These are phyloP conservation scores for Rotaria magnacalcarata DNA, from an alignment of 2,888 invertebrate genomes.

Conservation along the genomic window DNA sequence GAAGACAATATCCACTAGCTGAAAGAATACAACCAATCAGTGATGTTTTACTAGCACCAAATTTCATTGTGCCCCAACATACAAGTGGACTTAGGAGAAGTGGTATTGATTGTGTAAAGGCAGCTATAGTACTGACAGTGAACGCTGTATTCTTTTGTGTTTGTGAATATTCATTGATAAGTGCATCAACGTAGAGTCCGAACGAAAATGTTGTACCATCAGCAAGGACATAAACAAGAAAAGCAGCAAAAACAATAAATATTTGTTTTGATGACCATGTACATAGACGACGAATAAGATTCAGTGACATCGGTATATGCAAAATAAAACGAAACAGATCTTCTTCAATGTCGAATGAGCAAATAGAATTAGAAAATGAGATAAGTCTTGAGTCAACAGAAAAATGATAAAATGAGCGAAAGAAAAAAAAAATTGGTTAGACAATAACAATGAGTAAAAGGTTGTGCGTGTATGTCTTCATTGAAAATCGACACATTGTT, in stretches of 20 bases:
- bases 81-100: slow-evolving; percentile 41
- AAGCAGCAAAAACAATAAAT: slow-evolving; percentile 44
- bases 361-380: background rate
- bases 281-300: background rate
- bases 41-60: slow-evolving; percentile 34
- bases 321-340: background rate
- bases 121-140: slow-evolving; percentile 31
- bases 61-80: slow-evolving; percentile 40
- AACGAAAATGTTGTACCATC: slow-evolving; percentile 45
- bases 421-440: background rate
- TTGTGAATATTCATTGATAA: slow-evolving; percentile 38
- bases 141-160: slow-evolving; percentile 9
- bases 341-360: background rate
- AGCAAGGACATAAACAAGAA: slow-evolving; percentile 44
- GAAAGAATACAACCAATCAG: slow-evolving; percentile 32
- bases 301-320: background rate
- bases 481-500: background rate
- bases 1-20: background rate
- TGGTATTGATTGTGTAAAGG: slow-evolving; percentile 42
- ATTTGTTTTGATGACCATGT: slow-evolving; percentile 11
- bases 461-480: background rate
- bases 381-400: background rate
- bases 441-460: background rate
- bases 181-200: slow-evolving; percentile 39
- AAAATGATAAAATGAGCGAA: background rate